Conservation (phyloP, 2,888 invertebrate genomes). For the Napeogenes sylphis region DNA sequence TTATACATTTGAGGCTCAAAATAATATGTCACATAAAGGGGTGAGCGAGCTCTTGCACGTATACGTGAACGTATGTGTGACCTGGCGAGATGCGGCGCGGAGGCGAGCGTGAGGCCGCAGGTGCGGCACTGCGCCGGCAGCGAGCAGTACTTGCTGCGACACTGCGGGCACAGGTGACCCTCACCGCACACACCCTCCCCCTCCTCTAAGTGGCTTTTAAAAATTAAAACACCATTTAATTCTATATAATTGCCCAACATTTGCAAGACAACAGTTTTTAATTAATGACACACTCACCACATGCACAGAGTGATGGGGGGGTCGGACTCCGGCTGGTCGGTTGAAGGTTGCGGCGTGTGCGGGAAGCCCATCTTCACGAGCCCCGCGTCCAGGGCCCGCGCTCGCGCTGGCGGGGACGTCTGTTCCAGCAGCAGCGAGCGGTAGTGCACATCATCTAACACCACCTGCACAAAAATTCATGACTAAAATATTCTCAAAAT, state of each 20-base stretch:
- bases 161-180: constrained; percentile 95
- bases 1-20: neutral
- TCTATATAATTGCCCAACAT: neutral
- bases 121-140: constrained; percentile 97
- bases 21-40: too few species aligned
- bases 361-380: constrained; percentile 98
- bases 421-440: constrained; percentile 77
- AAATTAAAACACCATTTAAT: neutral
- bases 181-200: constrained; percentile 81
- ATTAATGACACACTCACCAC: constrained; percentile 79
- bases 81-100: constrained; percentile 96
- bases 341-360: constrained; percentile 78
- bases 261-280: too few species aligned
- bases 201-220: constrained; percentile 87
- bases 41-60: too few species aligned
- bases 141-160: constrained; percentile 98
- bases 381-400: constrained; percentile 81
- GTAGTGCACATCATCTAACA: constrained; percentile 86
- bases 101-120: constrained; percentile 96
- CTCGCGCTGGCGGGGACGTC: constrained; percentile 79
- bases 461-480: constrained; percentile 65
- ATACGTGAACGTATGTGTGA: constrained; percentile 26
- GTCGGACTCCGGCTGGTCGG: constrained; percentile 72
- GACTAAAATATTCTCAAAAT: neutral
- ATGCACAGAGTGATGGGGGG: constrained; percentile 92